These are phyloP conservation scores for Chaetodon trifasciatus DNA, from an alignment of 2,797 vertebrate species.

Conservation along the genomic window DNA sequence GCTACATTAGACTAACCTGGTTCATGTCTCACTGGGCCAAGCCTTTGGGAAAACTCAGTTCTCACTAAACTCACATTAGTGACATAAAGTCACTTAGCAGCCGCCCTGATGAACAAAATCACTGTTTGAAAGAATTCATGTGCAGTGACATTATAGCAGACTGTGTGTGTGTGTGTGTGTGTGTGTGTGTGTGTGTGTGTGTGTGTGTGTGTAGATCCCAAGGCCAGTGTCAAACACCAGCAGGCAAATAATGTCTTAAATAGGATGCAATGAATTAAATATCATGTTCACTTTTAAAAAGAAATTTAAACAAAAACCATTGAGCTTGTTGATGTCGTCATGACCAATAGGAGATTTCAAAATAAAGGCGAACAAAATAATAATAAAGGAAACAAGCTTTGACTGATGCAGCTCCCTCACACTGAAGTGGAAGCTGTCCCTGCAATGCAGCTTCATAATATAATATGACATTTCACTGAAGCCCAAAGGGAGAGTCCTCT, in stretches of 20 bases:
- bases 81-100: slow-evolving; percentile 11
- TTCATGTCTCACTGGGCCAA: slow-evolving; percentile 13
- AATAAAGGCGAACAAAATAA: not conserved
- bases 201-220: not conserved
- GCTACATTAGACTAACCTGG: slow-evolving; percentile 25
- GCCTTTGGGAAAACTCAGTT: slow-evolving; percentile 1
- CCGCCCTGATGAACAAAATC: not conserved
- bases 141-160: not conserved
- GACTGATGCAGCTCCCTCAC: slow-evolving; percentile 6
- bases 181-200: not conserved
- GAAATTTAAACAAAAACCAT: not conserved
- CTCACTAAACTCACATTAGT: slow-evolving; percentile 13
- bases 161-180: not conserved
- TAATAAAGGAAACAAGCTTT: not conserved
- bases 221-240: not conserved
- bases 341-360: slow-evolving; percentile 3
- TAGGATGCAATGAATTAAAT: not conserved
- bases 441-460: slow-evolving; percentile 27
- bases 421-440: slow-evolving; percentile 16
- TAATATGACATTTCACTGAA: slow-evolving; percentile 38
- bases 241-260: not conserved
- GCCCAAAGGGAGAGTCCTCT: slow-evolving; percentile 27
- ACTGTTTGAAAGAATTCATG: not conserved
- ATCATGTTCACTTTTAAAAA: not conserved
- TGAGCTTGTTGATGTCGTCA: not conserved